Conservation (phyloP, 2,113 vertebrate genomes). For the Ginglymostoma cirratum region DNA sequence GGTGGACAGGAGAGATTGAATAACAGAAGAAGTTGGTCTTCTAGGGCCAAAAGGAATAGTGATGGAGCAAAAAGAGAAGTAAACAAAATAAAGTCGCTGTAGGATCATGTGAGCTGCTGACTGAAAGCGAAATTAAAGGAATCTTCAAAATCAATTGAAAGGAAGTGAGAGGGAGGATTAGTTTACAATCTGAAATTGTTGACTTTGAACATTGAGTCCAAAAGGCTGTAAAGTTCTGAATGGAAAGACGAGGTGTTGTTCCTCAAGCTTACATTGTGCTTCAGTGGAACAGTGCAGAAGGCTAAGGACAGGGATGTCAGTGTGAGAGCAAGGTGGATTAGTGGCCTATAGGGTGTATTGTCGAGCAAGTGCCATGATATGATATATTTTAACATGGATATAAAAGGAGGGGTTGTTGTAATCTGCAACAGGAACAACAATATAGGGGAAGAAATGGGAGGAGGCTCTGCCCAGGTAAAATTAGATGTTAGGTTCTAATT, state of each 20-base stretch:
- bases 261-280: background rate
- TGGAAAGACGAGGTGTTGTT: background rate
- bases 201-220: background rate
- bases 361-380: too few species aligned
- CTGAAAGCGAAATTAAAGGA: background rate
- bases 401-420: background rate
- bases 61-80: background rate
- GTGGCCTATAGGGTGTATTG: background rate
- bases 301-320: background rate
- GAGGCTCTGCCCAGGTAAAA: background rate
- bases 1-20: background rate
- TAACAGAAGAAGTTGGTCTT: background rate
- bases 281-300: background rate
- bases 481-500: background rate
- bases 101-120: background rate
- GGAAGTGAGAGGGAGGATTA: background rate
- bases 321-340: too few species aligned
- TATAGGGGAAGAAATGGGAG: background rate
- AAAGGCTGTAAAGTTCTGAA: background rate
- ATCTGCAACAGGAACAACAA: background rate
- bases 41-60: background rate
- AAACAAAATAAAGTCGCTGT: background rate
- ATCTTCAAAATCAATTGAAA: background rate
- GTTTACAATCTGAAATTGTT: background rate
- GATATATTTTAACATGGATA: too few species aligned